A percentile compares a stretch with the other conserved stretches of the same genome.
Conservation (phyloP, 1,140 invertebrate species). For the Aphelinus certus region DNA sequence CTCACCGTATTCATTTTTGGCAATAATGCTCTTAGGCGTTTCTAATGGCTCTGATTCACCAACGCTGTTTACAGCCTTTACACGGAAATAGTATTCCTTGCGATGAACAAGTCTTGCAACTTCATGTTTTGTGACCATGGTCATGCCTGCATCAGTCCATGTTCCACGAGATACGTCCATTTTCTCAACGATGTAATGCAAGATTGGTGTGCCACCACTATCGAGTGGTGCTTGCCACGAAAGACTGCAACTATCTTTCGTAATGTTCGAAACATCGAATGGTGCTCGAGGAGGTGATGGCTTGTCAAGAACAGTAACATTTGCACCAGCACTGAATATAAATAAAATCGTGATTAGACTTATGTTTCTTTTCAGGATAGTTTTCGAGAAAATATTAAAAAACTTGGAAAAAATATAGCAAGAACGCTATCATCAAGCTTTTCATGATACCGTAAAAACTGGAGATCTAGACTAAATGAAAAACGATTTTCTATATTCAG, state of each 20-base stretch:
- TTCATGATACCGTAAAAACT: too few relatives aligned
- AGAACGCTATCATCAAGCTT: too few relatives aligned
- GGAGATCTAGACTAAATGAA: too few relatives aligned
- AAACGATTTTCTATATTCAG: too few relatives aligned
- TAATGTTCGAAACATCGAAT: slow-evolving; percentile 84
- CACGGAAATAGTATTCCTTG: slow-evolving; percentile 92
- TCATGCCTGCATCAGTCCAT: slow-evolving; percentile 94
- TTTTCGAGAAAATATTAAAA: too few relatives aligned
- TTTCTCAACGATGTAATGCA: slow-evolving; percentile 97
- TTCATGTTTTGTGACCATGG: slow-evolving; percentile 82
- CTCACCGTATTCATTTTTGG: slow-evolving; percentile 89
- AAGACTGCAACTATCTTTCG: slow-evolving; percentile 88
- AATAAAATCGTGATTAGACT: not conserved
- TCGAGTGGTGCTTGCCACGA: slow-evolving; percentile 85
- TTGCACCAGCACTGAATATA: slow-evolving; percentile 75
- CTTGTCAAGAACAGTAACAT: slow-evolving; percentile 88
- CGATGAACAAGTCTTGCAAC: slow-evolving; percentile 88
- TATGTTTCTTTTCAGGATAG: too few relatives aligned
- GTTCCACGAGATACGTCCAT: slow-evolving; percentile 95
- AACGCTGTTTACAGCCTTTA: slow-evolving; percentile 93
- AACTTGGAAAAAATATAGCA: too few relatives aligned
- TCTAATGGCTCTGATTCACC: slow-evolving; percentile 93
- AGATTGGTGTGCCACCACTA: slow-evolving; percentile 91
- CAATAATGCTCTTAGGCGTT: slow-evolving; percentile 86
- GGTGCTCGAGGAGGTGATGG: slow-evolving; percentile 90